Evolutionary conservation across 2,888 invertebrate species (phyloP).

Genomic region (Drosophila pegasa): DNA sequence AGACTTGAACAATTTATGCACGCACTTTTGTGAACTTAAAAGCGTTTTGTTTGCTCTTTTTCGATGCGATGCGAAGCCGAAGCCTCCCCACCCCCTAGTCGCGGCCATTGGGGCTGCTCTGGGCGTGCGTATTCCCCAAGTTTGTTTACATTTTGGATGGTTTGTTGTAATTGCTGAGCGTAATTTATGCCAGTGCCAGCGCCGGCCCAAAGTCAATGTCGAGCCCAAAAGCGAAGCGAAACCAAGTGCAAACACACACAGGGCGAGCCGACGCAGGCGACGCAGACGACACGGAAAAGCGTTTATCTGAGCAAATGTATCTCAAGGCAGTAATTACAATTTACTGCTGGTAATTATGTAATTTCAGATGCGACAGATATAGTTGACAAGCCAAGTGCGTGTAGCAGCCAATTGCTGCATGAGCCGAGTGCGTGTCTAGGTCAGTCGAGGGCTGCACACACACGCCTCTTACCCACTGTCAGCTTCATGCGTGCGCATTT

Average conservation of each 20-base stretch:
- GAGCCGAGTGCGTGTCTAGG: conserved; percentile 50
- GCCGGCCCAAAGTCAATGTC: conserved; percentile 75
- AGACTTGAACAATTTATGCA: conserved; percentile 48
- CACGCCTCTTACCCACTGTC: conserved; percentile 6
- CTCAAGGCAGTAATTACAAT: conserved; percentile 79
- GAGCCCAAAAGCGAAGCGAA: conserved; percentile 27
- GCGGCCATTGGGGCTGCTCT: conserved; percentile 3
- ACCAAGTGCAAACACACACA: conserved; percentile 37
- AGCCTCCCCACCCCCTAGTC: not conserved
- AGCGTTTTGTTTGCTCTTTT: conserved; percentile 53
- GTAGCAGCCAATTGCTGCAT: conserved; percentile 31
- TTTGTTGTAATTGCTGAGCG: conserved; percentile 65
- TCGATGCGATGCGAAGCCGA: conserved; percentile 6
- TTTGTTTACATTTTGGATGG: conserved; percentile 56
- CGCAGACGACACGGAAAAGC: conserved; percentile 52
- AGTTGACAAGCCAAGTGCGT: conserved; percentile 57
- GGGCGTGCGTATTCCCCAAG: conserved; percentile 58
- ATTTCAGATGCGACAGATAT: conserved; percentile 54
- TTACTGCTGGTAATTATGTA: conserved; percentile 80
- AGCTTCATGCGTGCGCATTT: conserved; percentile 53
- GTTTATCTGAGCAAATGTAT: conserved; percentile 72
- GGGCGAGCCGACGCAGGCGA: too few relatives aligned
- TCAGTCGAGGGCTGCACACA: conserved; percentile 22
- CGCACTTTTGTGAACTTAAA: conserved; percentile 63
- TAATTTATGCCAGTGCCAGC: conserved; percentile 77